Evolutionary conservation across 2,113 vertebrate genomes (phyloP).

Genomic region (Mobula birostris): DNA sequence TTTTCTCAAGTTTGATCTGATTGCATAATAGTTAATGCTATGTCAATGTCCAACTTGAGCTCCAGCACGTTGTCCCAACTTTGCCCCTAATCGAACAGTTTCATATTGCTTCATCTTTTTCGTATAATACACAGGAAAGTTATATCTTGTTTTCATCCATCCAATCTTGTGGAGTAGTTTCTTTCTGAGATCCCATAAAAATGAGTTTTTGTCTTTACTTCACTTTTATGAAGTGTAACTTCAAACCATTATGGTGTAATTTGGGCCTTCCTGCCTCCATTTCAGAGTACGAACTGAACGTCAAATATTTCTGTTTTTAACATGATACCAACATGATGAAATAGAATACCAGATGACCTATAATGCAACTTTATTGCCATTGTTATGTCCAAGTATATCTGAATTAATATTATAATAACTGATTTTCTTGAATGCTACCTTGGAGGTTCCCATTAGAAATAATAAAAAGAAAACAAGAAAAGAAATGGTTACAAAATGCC

Average conservation of each 20-base stretch:
- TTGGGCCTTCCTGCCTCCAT: neutral
- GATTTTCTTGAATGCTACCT: neutral
- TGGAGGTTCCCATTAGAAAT: neutral
- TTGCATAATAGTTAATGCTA: too few species aligned
- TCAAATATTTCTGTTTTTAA: too few species aligned
- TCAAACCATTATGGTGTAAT: neutral
- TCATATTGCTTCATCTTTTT: neutral
- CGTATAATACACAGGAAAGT: neutral
- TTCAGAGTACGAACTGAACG: neutral
- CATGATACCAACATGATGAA: neutral
- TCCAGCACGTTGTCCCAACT: too few species aligned
- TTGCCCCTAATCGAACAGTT: neutral
- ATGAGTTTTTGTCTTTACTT: neutral
- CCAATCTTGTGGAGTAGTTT: neutral
- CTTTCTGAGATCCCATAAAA: neutral
- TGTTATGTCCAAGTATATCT: neutral
- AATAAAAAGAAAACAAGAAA: neutral
- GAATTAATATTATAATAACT: neutral
- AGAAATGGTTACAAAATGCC: neutral
- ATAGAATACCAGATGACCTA: neutral
- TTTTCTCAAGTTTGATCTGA: neutral
- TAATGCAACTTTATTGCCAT: neutral
- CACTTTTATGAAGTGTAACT: neutral
- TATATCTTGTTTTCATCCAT: neutral
- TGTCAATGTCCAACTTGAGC: neutral